Percentiles rank a stretch among this genome's conserved stretches.
Evolutionary conservation across 2,888 invertebrate genomes (phyloP).

Genomic region (Pristionchus exspectatus): DNA sequence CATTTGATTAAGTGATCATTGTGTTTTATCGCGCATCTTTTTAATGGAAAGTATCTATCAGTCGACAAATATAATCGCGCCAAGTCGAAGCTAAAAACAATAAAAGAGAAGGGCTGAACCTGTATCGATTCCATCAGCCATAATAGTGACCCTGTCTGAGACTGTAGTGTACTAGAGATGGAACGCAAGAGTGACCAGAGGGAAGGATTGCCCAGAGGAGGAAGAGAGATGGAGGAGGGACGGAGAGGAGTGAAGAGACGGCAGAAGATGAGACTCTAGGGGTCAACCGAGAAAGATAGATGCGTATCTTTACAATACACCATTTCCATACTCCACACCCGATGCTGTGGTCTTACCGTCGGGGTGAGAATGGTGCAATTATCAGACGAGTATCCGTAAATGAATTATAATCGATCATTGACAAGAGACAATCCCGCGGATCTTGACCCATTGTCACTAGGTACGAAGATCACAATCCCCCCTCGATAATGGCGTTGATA

Average conservation of each 20-base stretch:
- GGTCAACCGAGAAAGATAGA: background rate
- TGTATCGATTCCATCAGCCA: background rate
- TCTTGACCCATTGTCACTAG: too few species aligned
- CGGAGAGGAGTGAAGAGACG: too few species aligned
- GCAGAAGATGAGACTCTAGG: background rate
- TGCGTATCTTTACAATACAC: constrained; percentile 4
- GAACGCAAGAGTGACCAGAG: background rate
- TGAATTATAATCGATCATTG: too few species aligned
- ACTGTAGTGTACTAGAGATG: background rate
- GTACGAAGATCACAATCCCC: too few species aligned
- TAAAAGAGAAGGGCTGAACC: background rate
- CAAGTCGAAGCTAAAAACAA: background rate
- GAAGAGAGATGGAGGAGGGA: too few species aligned
- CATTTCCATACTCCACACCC: background rate
- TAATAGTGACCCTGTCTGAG: background rate
- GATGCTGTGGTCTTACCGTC: too few species aligned
- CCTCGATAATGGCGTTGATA: too few species aligned
- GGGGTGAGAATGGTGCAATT: too few species aligned
- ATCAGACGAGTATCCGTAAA: background rate
- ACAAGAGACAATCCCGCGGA: too few species aligned
- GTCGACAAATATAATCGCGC: background rate
- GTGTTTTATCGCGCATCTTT: background rate
- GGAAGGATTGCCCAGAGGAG: too few species aligned
- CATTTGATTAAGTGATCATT: background rate
- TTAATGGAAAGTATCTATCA: background rate